Evolutionary conservation across 2,888 invertebrate species (phyloP).

Genomic region (Nymphalis c-album): DNA sequence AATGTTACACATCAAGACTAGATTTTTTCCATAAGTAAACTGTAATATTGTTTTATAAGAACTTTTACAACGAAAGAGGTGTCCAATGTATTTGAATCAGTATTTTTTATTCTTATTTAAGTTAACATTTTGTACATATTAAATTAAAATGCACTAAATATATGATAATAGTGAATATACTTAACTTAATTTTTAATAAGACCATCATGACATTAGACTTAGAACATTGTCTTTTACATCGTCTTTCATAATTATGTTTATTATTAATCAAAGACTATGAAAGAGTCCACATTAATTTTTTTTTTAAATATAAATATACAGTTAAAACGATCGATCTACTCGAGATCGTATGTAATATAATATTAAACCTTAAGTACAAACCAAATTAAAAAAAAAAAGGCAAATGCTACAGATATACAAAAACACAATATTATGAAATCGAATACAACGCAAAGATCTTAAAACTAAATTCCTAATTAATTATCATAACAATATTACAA

Average conservation of each 20-base stretch:
- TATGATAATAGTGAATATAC: not conserved
- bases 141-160: not conserved
- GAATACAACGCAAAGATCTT: not conserved
- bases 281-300: no score
- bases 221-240: constrained; percentile 1
- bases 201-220: not conserved
- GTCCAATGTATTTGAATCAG: not conserved
- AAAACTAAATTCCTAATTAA: constrained; percentile 5
- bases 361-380: constrained; percentile 1
- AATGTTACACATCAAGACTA: no score
- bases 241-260: not conserved
- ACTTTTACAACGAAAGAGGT: no score
- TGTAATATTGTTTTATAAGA: not conserved
- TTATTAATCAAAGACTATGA: not conserved
- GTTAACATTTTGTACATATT: not conserved
- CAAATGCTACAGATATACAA: not conserved
- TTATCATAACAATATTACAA: not conserved
- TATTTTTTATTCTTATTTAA: not conserved
- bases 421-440: not conserved
- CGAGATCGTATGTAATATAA: not conserved
- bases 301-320: no score
- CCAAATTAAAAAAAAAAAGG: not conserved
- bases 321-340: no score
- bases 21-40: no score
- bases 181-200: constrained; percentile 1